Evolutionary conservation across 37 sponge, comb jelly and placozoan genomes (phyloP), one percentile per base, ranked within the genome.

Genomic region (Hexactinellida sp.): DNA sequence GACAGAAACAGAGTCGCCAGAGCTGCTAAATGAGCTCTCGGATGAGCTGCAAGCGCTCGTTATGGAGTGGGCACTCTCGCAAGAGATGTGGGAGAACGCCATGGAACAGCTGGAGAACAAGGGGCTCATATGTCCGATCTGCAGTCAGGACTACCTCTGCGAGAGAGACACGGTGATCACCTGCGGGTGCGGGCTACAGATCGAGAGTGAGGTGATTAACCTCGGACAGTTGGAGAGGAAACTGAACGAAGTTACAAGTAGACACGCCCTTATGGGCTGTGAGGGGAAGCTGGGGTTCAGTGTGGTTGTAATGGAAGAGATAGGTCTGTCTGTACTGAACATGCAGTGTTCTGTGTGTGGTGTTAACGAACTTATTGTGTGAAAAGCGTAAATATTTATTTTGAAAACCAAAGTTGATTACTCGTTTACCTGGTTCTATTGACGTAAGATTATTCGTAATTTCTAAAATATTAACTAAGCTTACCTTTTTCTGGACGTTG

Each of bases 51-150:
- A 63, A 25, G 76, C 25, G 30, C 3, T n/a, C 5, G 76, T 63
- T 3, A 63, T 63, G 34, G 76, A 63, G 76, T 63, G 76, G 76
- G 30, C 76, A 10, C 76, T 63, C 76, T 63, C 76, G 13, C 76
- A 63, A 23, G 76, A 63, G 34, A n/a, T n/a, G 76, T 63, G 76
- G 76, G 28, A 63, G 30, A 63, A 7, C 25, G 76, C 76, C 28
- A 63, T 63, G 76, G 28, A 25, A 25, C 76, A 63, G 76, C 76
- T 63, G 76, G 76, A 63, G 76, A 63, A 63, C 13, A 63, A 63
- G 76, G 13, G 34, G 19, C 76, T 63, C 34, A n/a, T 63, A 3
- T 63, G 76, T 63, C 76, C 76, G 3, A n/a, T 63, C 5, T 63
- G 76, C 76, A 10, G 76, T 32, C 76, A 63, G 76, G 34, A n/a